Percentiles rank a stretch among this genome's conserved stretches.
phyloP scores from a whole-genome alignment of 1,140 invertebrate species.

The Drosophila littoralis region DNA sequence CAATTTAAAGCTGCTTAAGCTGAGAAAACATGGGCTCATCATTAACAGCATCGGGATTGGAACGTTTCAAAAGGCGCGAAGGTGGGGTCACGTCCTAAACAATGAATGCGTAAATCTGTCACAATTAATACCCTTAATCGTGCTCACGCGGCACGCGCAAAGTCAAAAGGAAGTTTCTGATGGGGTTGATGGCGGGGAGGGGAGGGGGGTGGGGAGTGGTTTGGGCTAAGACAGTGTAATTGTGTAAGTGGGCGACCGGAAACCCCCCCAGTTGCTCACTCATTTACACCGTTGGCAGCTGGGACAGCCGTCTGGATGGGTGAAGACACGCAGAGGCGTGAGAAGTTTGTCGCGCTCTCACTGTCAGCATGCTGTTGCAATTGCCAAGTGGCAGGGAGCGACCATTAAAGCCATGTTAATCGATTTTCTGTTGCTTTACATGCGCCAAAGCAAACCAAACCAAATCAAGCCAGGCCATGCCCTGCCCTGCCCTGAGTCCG shows the following conservation, averaged over 20 bases:
- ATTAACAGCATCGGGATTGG: conserved; percentile 26
- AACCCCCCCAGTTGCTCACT: not conserved
- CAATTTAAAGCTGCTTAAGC: conserved; percentile 30
- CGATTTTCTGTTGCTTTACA: conserved; percentile 73
- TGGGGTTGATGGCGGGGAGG: not conserved
- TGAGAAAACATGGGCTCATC: conserved; percentile 19
- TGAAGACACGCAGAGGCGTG: conserved; percentile 12
- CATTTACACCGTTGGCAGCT: conserved; percentile 43
- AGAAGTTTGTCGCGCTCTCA: conserved; percentile 43
- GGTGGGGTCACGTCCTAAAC: not conserved
- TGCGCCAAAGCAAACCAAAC: conserved; percentile 19
- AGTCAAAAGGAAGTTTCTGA: conserved; percentile 20
- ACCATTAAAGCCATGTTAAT: conserved; percentile 75
- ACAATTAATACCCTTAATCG: conserved; percentile 70
- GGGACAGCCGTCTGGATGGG: not conserved
- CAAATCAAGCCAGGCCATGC: not conserved
- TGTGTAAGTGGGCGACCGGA: not conserved
- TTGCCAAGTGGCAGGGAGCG: conserved; percentile 35
- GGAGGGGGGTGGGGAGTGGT: not conserved
- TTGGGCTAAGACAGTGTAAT: not conserved
- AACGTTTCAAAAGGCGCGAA: not conserved
- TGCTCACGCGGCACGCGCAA: conserved; percentile 33
- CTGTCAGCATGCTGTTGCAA: conserved; percentile 58
- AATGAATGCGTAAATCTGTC: conserved; percentile 68
- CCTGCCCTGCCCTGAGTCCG: not conserved